Percentiles rank a stretch among this genome's conserved stretches.
Evolutionary conservation across 2,888 invertebrate species (phyloP).

Genomic region (Cheiracanthium punctorium): DNA sequence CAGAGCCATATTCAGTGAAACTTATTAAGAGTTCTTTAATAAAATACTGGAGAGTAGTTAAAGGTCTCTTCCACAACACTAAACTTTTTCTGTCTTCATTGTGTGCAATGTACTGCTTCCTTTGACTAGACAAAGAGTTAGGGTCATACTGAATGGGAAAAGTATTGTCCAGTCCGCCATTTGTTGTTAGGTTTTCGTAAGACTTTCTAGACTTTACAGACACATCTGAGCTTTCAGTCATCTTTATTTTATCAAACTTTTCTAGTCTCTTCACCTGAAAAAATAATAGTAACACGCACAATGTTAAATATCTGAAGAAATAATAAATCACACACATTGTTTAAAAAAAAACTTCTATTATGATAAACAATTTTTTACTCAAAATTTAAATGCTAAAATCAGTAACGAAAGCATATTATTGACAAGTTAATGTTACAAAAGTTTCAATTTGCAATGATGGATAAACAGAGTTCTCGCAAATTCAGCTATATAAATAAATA

Average conservation of each 20-base stretch:
- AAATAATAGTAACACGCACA: slow-evolving; percentile 9
- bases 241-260: slow-evolving; percentile 63
- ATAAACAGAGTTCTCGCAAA: too few relatives aligned
- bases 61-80: slow-evolving; percentile 88
- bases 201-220: slow-evolving; percentile 52
- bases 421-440: too few relatives aligned
- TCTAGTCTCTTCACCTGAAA: slow-evolving; percentile 63
- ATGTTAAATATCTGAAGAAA: too few relatives aligned
- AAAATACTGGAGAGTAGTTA: slow-evolving; percentile 88
- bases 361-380: too few relatives aligned
- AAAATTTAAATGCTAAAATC: too few relatives aligned
- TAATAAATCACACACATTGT: too few relatives aligned
- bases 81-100: slow-evolving; percentile 80
- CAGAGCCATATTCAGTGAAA: slow-evolving; percentile 80
- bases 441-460: too few relatives aligned
- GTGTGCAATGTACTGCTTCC: slow-evolving; percentile 48
- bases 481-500: too few relatives aligned
- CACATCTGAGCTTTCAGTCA: slow-evolving; percentile 56
- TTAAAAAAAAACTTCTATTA: too few relatives aligned
- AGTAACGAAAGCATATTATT: too few relatives aligned
- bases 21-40: slow-evolving; percentile 83
- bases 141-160: slow-evolving; percentile 55
- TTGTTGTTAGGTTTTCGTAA: slow-evolving; percentile 49
- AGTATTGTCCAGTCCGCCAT: slow-evolving; percentile 54
- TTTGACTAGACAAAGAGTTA: slow-evolving; percentile 52